Conservation (phyloP, 2,888 invertebrate species). For the Tethea ocularis region DNA sequence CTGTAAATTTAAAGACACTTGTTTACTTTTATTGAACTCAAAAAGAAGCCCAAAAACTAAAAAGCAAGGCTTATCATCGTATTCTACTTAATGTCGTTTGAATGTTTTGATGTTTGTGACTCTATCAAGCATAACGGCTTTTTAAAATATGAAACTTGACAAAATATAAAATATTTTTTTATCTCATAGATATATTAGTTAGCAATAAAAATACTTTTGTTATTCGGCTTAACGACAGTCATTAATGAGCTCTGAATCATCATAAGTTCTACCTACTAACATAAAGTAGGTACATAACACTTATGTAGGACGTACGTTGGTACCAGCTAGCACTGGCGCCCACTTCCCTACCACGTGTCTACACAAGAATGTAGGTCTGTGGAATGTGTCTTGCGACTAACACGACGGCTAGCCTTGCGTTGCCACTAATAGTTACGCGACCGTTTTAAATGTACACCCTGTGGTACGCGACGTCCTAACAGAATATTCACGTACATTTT, state of each 20-base stretch:
- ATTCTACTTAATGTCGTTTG: too few relatives aligned
- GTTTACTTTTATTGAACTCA: neutral
- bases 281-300: conserved; percentile 16
- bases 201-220: too few relatives aligned
- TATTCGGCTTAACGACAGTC: too few relatives aligned
- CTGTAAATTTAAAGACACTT: neutral
- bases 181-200: too few relatives aligned
- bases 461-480: neutral
- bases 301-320: conserved; percentile 26
- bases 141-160: too few relatives aligned
- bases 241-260: neutral
- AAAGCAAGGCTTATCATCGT: too few relatives aligned
- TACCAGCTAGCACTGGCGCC: conserved; percentile 31
- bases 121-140: too few relatives aligned
- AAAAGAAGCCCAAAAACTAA: too few relatives aligned
- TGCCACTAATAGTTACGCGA: conserved; percentile 14
- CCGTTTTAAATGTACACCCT: conserved; percentile 25
- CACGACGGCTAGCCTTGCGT: conserved; percentile 22
- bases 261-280: conserved; percentile 10
- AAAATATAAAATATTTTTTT: too few relatives aligned
- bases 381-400: conserved; percentile 35
- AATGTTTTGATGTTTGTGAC: too few relatives aligned
- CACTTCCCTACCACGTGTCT: conserved; percentile 45
- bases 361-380: conserved; percentile 38
- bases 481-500: too few relatives aligned